phyloP scores from a whole-genome alignment of 1,140 invertebrate genomes.

The Stegodyphus mimosarum region DNA sequence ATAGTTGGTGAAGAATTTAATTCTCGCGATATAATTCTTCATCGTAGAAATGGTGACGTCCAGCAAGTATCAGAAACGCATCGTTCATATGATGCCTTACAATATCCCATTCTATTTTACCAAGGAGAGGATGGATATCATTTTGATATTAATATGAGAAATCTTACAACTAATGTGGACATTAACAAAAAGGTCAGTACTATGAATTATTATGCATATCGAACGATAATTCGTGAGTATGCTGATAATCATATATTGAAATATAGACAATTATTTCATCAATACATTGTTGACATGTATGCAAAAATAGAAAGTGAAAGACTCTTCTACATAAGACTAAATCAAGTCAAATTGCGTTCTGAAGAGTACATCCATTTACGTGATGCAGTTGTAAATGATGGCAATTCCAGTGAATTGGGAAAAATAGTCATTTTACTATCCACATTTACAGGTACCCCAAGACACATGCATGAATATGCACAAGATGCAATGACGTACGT shows the following conservation, averaged over 20 bases:
- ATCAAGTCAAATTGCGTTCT: conserved; percentile 60
- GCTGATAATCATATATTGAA: conserved; percentile 64
- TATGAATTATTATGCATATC: no score
- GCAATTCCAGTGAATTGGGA: conserved; percentile 25
- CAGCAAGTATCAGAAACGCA: no score
- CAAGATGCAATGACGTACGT: conserved; percentile 66
- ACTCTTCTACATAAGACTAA: conserved; percentile 25
- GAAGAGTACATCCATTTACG: conserved; percentile 59
- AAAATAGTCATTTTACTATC: conserved; percentile 42
- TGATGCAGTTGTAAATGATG: conserved; percentile 45
- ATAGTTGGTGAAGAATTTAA: no score
- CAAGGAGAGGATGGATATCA: no score
- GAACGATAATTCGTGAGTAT: conserved; percentile 2
- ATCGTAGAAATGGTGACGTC: no score
- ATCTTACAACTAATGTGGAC: no score
- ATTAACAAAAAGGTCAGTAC: no score
- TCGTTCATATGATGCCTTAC: no score
- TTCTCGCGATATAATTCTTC: no score
- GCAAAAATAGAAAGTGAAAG: conserved; percentile 7
- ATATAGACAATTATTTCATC: conserved; percentile 67
- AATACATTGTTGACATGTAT: conserved; percentile 63
- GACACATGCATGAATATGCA: conserved; percentile 49
- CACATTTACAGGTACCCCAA: conserved; percentile 35
- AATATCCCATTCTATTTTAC: no score
- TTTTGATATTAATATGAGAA: no score